Percentiles rank a stretch among this genome's conserved stretches.
phyloP scores from a whole-genome alignment of 92 coral and sea anemone species.

The Palythoa heliodiscus region DNA sequence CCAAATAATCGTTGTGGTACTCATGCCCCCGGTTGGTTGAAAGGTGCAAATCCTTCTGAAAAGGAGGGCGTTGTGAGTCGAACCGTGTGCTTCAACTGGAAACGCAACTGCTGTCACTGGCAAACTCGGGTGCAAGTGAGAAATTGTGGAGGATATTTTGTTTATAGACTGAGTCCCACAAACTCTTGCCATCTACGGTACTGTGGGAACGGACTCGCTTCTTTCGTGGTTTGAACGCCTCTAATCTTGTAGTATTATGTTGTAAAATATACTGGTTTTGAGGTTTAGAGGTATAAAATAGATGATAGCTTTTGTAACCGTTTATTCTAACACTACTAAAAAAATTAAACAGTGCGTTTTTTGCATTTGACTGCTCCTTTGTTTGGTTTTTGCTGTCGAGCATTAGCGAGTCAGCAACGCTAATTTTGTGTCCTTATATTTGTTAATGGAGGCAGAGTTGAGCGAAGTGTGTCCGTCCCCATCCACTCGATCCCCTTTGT shows the following conservation, averaged over 20 bases:
- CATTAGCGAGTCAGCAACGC: too few species aligned
- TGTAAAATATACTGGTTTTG: too few species aligned
- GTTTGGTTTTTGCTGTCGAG: too few species aligned
- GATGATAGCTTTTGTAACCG: too few species aligned
- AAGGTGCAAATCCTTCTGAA: slow-evolving; percentile 24
- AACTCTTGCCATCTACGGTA: slow-evolving; percentile 21
- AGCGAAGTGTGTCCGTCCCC: too few species aligned
- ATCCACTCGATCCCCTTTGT: too few species aligned
- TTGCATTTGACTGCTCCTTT: too few species aligned
- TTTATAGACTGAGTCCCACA: slow-evolving; percentile 16
- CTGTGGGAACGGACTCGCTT: slow-evolving; percentile 25
- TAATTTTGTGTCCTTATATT: too few species aligned
- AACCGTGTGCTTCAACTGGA: slow-evolving; percentile 31
- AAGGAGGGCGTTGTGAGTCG: slow-evolving; percentile 29
- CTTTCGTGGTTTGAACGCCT: neutral
- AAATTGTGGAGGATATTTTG: slow-evolving; percentile 40
- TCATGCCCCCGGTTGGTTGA: slow-evolving; percentile 38
- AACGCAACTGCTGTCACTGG: slow-evolving; percentile 26
- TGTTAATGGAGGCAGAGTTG: too few species aligned
- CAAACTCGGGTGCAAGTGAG: slow-evolving; percentile 23
- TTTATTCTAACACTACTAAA: too few species aligned
- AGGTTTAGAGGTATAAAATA: too few species aligned
- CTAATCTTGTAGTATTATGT: neutral
- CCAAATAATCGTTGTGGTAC: slow-evolving; percentile 34
- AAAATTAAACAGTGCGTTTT: too few species aligned